Conservation (phyloP, 1,140 invertebrate species). For the Temnothorax curvispinosus region DNA sequence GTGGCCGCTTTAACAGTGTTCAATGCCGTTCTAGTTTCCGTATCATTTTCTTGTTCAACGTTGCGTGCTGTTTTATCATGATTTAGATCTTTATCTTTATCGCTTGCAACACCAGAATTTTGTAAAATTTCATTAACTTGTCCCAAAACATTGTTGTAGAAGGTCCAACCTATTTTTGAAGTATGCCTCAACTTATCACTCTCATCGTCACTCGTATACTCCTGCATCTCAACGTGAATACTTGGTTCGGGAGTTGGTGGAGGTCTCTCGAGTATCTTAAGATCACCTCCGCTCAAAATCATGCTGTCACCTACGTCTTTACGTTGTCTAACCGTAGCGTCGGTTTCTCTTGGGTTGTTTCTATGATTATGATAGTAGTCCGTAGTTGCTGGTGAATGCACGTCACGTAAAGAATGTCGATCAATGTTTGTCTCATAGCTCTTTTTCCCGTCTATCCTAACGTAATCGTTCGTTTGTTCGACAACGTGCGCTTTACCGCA, state of each 20-base stretch:
- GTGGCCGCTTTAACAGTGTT: slow-evolving; percentile 85
- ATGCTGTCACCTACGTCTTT: slow-evolving; percentile 82
- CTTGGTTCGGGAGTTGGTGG: slow-evolving; percentile 87
- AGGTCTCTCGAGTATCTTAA: slow-evolving; percentile 85
- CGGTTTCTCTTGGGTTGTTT: slow-evolving; percentile 13
- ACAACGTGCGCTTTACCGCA: neutral
- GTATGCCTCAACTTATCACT: slow-evolving; percentile 83
- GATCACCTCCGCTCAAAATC: slow-evolving; percentile 87
- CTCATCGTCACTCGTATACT: slow-evolving; percentile 86
- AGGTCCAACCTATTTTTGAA: slow-evolving; percentile 88
- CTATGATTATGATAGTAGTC: slow-evolving; percentile 14
- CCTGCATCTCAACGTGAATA: slow-evolving; percentile 87
- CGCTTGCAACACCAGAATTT: slow-evolving; percentile 74
- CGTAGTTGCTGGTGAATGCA: neutral
- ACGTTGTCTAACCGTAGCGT: neutral
- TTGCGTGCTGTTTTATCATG: slow-evolving; percentile 33
- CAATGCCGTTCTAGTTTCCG: slow-evolving; percentile 76
- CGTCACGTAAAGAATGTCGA: neutral
- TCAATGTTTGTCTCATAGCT: neutral
- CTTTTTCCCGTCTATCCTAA: neutral
- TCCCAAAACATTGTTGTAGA: slow-evolving; percentile 89
- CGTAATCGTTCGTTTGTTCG: neutral
- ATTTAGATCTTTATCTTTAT: slow-evolving; percentile 55
- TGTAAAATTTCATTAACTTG: slow-evolving; percentile 87
- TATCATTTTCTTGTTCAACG: slow-evolving; percentile 60